Base-by-base conservation (phyloP, 2,797 vertebrate species). In the Bucorvus abyssinicus region DNA sequence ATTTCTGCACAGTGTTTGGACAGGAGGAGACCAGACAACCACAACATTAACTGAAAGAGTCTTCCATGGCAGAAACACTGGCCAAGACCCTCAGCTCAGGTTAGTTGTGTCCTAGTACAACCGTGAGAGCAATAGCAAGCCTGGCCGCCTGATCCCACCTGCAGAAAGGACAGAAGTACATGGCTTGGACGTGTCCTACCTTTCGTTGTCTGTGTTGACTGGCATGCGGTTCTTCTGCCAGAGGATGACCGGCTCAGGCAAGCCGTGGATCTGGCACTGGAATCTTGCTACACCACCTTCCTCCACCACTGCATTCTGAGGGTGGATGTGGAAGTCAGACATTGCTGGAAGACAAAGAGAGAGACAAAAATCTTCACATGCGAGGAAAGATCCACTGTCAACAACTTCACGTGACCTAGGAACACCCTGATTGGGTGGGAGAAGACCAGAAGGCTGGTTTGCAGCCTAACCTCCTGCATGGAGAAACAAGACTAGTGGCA, bases 241-340 rank as follows among this genome's bases (percentile, higher is more conserved):
- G 49, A 98, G 98, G 97, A 99, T 99, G 81, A 98, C 95, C 0
- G 99, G 99, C 95, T 99, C 99, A 38, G 99, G 99, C 97, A 99
- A 98, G 38, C 99, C 99, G 0, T 98, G 98, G 97, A 99, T 99
- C 97, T 99, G 99, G 97, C 99, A 99, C 98, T 99, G 99, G 97
- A 99, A 99, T 63, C 99, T 98, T 3, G 98, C 99, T 27, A 99
- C 98, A 0, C 99, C 99, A 0, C 99, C 98, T 95, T 99, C 98
- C 92, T 99, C 99, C 15, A 98, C 98, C 55, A 98, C 97, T 3
- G 98, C 98, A 0, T 98, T 98, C 96, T 98, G 98, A n/a, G 99
- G 99, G 69, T 99, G 99, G 93, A 99, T 98, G n/a, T 99, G 99
- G 98, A 99, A 99, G 90, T 99, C 98, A 1, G 99, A 99, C 99